Percentiles rank a stretch among this genome's conserved stretches.
These are phyloP conservation scores for Cheilosia impressa DNA, from an alignment of 2,888 invertebrate species.

Conservation along the genomic window DNA sequence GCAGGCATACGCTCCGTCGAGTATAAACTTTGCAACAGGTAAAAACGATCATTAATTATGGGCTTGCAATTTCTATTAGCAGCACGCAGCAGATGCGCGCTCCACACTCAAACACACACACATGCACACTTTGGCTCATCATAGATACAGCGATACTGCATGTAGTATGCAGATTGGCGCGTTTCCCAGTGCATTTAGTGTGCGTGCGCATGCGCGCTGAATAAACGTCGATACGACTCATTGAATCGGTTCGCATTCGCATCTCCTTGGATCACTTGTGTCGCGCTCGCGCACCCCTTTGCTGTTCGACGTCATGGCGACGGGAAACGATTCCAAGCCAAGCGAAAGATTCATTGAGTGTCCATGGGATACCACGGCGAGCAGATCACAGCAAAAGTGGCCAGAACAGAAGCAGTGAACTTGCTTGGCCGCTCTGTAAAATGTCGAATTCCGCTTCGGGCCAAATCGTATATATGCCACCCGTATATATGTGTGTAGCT, in stretches of 20 bases:
- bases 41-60: constrained; percentile 77
- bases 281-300: neutral
- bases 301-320: constrained; percentile 47
- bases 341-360: constrained; percentile 60
- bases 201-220: constrained; percentile 35
- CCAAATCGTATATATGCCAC: constrained; percentile 34
- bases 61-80: constrained; percentile 77
- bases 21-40: constrained; percentile 74
- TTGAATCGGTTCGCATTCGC: constrained; percentile 66
- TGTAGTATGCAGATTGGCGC: constrained; percentile 69
- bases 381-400: constrained; percentile 13
- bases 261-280: constrained; percentile 36
- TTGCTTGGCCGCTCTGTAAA: constrained; percentile 50
- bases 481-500: neutral
- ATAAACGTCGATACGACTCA: constrained; percentile 51
- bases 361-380: constrained; percentile 50
- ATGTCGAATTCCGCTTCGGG: constrained; percentile 63
- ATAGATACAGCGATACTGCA: constrained; percentile 3
- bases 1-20: constrained; percentile 51
- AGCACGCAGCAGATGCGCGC: constrained; percentile 73
- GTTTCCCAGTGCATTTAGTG: constrained; percentile 31
- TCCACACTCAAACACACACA: constrained; percentile 7
- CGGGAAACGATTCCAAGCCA: constrained; percentile 58
- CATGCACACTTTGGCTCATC: constrained; percentile 34
- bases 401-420: constrained; percentile 68